Evolutionary conservation across 2,888 invertebrate genomes (phyloP).

Genomic region (Cryptophagus acutangulus): DNA sequence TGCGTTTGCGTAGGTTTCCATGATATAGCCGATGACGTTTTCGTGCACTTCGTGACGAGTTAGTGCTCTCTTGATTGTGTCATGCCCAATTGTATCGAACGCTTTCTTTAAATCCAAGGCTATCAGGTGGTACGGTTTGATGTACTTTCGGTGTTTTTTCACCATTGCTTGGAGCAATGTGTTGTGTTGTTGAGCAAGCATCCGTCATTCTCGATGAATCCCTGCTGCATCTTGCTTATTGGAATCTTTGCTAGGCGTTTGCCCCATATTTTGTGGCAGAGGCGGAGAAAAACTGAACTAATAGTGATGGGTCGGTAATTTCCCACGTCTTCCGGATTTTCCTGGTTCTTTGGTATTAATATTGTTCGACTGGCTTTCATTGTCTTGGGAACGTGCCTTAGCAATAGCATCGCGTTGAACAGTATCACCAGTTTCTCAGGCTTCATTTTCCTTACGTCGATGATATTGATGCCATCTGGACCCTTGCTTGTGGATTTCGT

Average conservation of each 20-base stretch:
- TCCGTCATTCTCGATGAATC: constrained; percentile 1
- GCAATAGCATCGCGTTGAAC: background rate
- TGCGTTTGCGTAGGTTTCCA: background rate
- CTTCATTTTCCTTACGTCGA: background rate
- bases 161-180: background rate
- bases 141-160: background rate
- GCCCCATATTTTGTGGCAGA: background rate
- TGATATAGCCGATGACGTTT: background rate
- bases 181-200: constrained; percentile 1
- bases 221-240: background rate
- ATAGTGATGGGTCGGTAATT: background rate
- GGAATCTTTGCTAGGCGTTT: background rate
- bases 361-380: background rate
- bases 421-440: background rate
- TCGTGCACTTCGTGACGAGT: background rate
- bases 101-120: constrained; percentile 1
- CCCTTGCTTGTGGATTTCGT: background rate
- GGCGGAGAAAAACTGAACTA: background rate
- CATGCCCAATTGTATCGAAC: background rate
- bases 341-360: background rate
- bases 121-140: background rate
- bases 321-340: background rate
- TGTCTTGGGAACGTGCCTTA: background rate
- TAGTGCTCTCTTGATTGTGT: background rate
- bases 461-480: background rate